Evolutionary conservation across 2,888 invertebrate species (phyloP), one percentile per base, ranked within the genome.

Genomic region (Seladonia tumulorum): DNA sequence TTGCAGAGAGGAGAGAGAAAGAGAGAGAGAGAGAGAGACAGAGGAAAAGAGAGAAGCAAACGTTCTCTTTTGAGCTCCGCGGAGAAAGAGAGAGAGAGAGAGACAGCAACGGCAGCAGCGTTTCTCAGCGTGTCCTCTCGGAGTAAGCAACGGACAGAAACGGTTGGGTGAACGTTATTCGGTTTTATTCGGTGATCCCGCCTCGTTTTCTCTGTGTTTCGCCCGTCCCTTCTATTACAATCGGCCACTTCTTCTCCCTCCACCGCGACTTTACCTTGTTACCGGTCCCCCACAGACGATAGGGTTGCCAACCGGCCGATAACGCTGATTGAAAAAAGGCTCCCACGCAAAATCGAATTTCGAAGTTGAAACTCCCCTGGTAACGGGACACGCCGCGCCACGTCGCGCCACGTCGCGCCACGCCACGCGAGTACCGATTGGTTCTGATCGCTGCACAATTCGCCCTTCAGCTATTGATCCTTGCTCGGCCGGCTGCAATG

Each of bases 301-400:
- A 90, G 90, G 90, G 90, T 90, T 92, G 93, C 90, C 90, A 90
- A 92, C 86, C 86, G 89, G 88, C 90, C 91, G 92, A 92, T 92
- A 92, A 91, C 89, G 92, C 90, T 91, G 91, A 93, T 93, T 93
- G 93, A 92, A 93, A 93, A 93, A 89, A 91, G 84, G 90, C 91
- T 88, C 86, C 85, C 87, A 86, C 86, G 85, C 85, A 89, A 91
- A 92, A 93, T 93, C 91, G 90, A 93, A 90, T 92, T 90, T 90
- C 87, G 83, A 86, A 81, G 73, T 87, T 81, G 82, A 66, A 66
- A 39, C 82, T 82, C 82, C 83, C 87, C 76, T 71, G 81, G 70
- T 73, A 85, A 78, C 82, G 74, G 77, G 81, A 84, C 76, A 82
- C 68, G 22, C 10, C 68, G 22, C 68, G 35, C 35, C 68, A 12